phyloP scores from a whole-genome alignment of 2,113 vertebrate genomes.

The Falco punctatus region DNA sequence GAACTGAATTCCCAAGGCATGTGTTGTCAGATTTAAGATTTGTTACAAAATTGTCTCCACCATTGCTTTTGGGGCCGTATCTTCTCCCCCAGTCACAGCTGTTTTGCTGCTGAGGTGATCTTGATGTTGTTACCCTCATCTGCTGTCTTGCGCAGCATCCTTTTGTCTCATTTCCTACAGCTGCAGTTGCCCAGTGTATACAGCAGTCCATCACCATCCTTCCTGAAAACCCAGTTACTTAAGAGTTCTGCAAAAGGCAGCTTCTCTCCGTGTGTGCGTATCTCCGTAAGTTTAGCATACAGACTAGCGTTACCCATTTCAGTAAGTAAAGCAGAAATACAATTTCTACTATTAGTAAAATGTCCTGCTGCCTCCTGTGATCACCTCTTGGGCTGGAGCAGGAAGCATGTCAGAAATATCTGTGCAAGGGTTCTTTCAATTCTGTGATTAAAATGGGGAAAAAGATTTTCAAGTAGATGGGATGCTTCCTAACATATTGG shows the following conservation, averaged over 20 bases:
- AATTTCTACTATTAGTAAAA: neutral
- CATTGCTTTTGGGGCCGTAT: neutral
- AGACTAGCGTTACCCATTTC: neutral
- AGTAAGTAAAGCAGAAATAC: neutral
- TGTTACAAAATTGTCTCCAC: neutral
- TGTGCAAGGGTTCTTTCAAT: neutral
- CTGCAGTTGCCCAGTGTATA: neutral
- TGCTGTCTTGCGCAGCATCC: neutral
- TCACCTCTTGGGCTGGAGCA: accelerated
- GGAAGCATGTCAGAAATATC: neutral
- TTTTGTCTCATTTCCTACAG: neutral
- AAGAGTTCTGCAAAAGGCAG: neutral
- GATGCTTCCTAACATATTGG: neutral
- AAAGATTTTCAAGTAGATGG: neutral
- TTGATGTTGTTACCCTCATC: neutral
- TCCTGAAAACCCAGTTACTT: neutral
- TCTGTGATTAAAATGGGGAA: neutral
- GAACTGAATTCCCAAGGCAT: neutral
- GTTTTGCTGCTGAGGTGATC: neutral
- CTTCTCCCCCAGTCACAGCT: neutral
- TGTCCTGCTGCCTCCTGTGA: neutral
- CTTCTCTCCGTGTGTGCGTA: accelerated
- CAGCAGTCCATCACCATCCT: neutral
- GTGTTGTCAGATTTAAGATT: neutral
- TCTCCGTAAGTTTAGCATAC: accelerated